phyloP scores from a whole-genome alignment of 1,140 invertebrate genomes.

The Cydia splendana region DNA sequence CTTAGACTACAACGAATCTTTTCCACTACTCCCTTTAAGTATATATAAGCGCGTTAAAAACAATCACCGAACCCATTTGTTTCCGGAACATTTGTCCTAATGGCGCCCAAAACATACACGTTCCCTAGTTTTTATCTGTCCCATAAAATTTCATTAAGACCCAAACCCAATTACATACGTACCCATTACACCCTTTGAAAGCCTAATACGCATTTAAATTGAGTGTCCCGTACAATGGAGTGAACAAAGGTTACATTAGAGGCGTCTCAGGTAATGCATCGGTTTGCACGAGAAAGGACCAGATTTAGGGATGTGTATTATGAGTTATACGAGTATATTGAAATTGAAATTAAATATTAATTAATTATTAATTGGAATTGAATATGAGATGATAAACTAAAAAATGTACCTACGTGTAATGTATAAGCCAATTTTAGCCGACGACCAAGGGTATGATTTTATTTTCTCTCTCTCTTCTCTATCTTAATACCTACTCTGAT shows the following conservation, averaged over 20 bases:
- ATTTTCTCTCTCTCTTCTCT: no score
- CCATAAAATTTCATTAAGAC: conserved; percentile 32
- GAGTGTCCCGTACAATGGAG: conserved; percentile 21
- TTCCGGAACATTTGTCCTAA: background rate
- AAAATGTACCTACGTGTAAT: no score
- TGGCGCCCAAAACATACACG: background rate
- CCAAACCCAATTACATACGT: conserved; percentile 31
- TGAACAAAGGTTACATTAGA: conserved; percentile 27
- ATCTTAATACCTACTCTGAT: no score
- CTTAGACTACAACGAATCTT: no score
- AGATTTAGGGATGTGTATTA: conserved; percentile 1
- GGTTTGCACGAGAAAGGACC: background rate
- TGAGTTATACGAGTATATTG: no score
- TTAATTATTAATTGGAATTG: no score
- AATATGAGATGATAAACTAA: background rate
- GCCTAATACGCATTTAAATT: conserved; percentile 30
- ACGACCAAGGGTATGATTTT: no score
- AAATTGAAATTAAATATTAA: no score
- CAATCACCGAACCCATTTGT: conserved; percentile 21
- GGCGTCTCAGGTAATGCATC: conserved; percentile 19
- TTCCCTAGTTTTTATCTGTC: conserved; percentile 25
- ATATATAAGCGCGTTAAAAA: background rate
- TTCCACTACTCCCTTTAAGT: no score
- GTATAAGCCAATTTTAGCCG: no score
- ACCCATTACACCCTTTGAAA: conserved; percentile 29